phyloP scores from a whole-genome alignment of 2,888 invertebrate genomes.

The Ochlodes sylvanus region DNA sequence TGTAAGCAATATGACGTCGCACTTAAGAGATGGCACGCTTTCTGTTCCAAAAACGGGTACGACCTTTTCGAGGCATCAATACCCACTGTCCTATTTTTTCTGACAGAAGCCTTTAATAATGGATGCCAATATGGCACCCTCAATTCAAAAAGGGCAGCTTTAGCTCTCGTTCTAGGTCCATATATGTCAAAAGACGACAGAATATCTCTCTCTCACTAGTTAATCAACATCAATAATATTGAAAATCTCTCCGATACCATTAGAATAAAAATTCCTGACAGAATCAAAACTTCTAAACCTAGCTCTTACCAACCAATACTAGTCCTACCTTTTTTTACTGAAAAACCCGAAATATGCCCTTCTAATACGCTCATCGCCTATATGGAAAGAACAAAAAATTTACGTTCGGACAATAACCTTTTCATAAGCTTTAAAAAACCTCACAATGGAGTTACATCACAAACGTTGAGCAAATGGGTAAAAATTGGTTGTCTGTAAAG shows the following conservation, averaged over 20 bases:
- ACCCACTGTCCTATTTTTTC: not conserved
- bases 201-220: not conserved
- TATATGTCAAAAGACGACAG: conserved; percentile 7
- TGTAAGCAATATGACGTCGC: conserved; percentile 35
- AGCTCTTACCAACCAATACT: conserved; percentile 27
- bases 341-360: conserved; percentile 36
- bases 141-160: not conserved
- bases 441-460: conserved; percentile 31
- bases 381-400: conserved; percentile 15
- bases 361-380: conserved; percentile 15
- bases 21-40: conserved; percentile 1
- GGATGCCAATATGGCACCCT: not conserved
- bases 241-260: not conserved
- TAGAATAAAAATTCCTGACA: conserved; percentile 25
- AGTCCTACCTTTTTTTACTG: not conserved
- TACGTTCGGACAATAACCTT: conserved; percentile 23
- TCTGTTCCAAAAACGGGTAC: not conserved
- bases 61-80: not conserved
- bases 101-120: not conserved
- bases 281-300: conserved; percentile 34
- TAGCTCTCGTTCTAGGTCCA: not conserved
- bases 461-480: conserved; percentile 42
- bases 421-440: conserved; percentile 41
- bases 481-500: no score
- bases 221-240: conserved; percentile 14